A percentile compares a stretch with the other conserved stretches of the same genome.
These are phyloP conservation scores for Columbina picui DNA, from an alignment of 2,113 vertebrate species.

Conservation along the genomic window DNA sequence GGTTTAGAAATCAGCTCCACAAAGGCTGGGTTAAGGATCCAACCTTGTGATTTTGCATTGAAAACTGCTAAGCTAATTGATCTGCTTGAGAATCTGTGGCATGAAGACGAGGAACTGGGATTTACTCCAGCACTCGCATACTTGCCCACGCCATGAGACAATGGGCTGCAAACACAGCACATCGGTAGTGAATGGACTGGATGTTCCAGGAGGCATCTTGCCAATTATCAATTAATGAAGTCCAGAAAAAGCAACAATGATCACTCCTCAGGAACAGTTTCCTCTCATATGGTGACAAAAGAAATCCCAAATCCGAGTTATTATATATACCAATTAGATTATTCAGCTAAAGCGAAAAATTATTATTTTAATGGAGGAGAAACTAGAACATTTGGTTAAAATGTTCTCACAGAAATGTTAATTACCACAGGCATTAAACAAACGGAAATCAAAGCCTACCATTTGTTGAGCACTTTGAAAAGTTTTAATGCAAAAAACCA, in stretches of 20 bases:
- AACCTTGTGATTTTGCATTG: not conserved
- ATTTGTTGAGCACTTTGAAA: constrained; percentile 24
- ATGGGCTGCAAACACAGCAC: not conserved
- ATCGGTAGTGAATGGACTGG: not conserved
- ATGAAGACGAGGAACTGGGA: not conserved
- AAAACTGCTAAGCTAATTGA: not conserved
- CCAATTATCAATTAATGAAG: not conserved
- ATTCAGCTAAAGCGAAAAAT: constrained; percentile 24
- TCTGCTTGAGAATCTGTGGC: not conserved
- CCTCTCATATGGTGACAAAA: constrained; percentile 7
- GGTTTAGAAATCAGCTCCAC: not conserved
- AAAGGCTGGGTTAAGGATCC: not conserved
- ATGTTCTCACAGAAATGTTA: constrained; percentile 48
- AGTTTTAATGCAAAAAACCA: constrained; percentile 22
- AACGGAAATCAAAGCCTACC: constrained; percentile 48
- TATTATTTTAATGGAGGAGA: constrained; percentile 45
- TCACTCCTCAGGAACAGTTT: not conserved
- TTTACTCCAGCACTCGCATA: not conserved
- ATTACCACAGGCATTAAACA: constrained; percentile 51
- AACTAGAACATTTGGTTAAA: constrained; percentile 36
- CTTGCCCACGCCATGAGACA: not conserved
- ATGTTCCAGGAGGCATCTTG: not conserved
- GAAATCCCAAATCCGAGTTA: not conserved
- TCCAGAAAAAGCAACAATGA: not conserved
- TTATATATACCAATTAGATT: constrained; percentile 24